Percentiles rank a stretch among this genome's conserved stretches.
These are phyloP conservation scores for Melanostigma gelatinosum DNA, from an alignment of 2,113 vertebrate genomes.

Conservation along the genomic window DNA sequence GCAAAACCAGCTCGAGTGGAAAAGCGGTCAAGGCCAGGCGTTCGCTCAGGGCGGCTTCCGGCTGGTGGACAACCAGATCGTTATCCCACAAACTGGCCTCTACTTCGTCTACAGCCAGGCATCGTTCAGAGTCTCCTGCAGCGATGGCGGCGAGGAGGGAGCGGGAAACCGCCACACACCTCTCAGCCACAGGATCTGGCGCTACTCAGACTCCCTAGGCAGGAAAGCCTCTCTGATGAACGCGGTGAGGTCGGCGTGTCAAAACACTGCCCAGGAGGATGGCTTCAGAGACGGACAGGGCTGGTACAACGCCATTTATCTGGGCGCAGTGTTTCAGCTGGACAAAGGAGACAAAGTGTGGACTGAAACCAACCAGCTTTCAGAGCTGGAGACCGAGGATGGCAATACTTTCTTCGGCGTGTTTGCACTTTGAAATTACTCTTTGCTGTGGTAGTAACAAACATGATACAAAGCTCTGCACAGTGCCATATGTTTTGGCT, in stretches of 20 bases:
- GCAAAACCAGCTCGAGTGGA: constrained; percentile 56
- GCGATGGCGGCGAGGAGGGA: rapidly evolving
- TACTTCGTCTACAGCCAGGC: constrained; percentile 86
- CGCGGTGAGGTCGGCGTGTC: constrained; percentile 73
- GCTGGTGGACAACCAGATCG: constrained; percentile 68
- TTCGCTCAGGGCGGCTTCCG: constrained; percentile 75
- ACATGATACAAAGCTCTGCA: not conserved
- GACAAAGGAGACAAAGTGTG: constrained; percentile 72
- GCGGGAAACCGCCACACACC: not conserved
- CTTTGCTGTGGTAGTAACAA: not conserved
- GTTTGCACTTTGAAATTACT: constrained; percentile 76
- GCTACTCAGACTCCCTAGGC: constrained; percentile 60
- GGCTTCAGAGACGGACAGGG: not conserved
- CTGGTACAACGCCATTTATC: constrained; percentile 81
- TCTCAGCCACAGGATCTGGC: constrained; percentile 75
- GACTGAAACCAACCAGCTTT: constrained; percentile 67
- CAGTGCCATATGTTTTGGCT: not conserved
- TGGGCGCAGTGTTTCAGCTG: constrained; percentile 82
- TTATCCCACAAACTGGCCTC: constrained; percentile 70
- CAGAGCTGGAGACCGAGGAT: constrained; percentile 55
- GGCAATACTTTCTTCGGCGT: constrained; percentile 82
- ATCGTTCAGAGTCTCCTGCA: constrained; percentile 75
- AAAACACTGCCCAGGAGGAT: not conserved
- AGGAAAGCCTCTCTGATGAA: constrained; percentile 63
- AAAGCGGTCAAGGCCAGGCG: constrained; percentile 61